Evolutionary conservation across 2,113 vertebrate species (phyloP), one percentile per base, ranked within the genome.

Genomic region (Myiozetetes cayanensis): DNA sequence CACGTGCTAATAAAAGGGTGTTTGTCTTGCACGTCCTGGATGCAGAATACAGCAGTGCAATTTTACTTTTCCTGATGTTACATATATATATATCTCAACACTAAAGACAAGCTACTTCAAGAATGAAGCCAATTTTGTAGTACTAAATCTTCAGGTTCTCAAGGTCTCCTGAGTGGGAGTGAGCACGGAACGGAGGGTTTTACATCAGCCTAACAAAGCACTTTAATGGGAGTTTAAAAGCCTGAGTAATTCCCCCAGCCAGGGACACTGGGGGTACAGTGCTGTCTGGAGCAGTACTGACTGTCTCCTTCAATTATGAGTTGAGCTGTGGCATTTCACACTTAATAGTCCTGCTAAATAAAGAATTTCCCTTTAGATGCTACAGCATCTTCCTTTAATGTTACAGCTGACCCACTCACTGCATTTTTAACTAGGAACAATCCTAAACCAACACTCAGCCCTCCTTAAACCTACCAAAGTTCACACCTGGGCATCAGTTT

Each of bases 401-500:
- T 76, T 3, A 27, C 28, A 70, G 82, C 79, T 71, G 47, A 65
- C 23, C 58, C 16, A 20, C 58, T 70, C 50, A 2, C 44, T 46
- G 31, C 21, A 37, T 86, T 87, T 74, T 55, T 17, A 77, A 74
- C 35, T 18, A 28, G 41, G 67, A 67, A 8, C 17, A 75, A 33
- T n/a, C 41, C 53, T 35, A 49, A 58, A 43, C 7, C 0, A 1
- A 58, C 63, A 53, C 50, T 59, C 61, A 65, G 30, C n/a, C 49
- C 24, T 66, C 44, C 72, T 47, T 56, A 81, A 71, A 73, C 25
- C 80, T 39, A 14, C 2, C 31, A 1, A 43, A 59, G 15, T 10
- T 91, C 73, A 78, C 21, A 8, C 3, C 1, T 2, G 37, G 47
- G 17, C 0, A 0, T 8, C 44, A 17, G 1, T 14, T 62, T 50